Conservation (phyloP, 2,797 vertebrate species). For the Dendrocincla tyrannina region DNA sequence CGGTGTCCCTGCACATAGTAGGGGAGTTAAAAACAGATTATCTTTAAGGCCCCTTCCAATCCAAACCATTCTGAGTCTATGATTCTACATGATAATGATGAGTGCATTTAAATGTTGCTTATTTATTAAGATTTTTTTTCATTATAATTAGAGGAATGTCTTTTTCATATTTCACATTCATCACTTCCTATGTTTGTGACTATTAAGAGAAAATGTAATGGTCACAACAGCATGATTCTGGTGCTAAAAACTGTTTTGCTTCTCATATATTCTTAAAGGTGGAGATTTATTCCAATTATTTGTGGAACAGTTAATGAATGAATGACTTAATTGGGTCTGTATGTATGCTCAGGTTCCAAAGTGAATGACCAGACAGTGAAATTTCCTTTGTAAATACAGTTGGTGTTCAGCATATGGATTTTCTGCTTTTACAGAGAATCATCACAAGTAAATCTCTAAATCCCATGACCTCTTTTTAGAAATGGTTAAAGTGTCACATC, state of each 20-base stretch:
- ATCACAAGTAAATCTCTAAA: not conserved
- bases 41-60: not conserved
- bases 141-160: not conserved
- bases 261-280: not conserved
- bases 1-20: not conserved
- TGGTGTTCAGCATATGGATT: not conserved
- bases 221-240: not conserved
- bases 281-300: not conserved
- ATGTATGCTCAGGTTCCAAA: not conserved
- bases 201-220: not conserved
- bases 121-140: not conserved
- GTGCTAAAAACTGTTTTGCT: not conserved
- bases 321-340: not conserved
- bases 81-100: not conserved
- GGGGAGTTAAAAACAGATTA: not conserved
- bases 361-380: not conserved
- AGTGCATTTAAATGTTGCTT: not conserved
- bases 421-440: not conserved
- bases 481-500: not conserved
- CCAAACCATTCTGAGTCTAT: not conserved
- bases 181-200: not conserved
- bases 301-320: not conserved
- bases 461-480: not conserved
- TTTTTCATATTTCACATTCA: not conserved
- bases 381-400: not conserved